Evolutionary conservation across 2,888 invertebrate genomes (phyloP).

Genomic region (Leucozona laternaria): DNA sequence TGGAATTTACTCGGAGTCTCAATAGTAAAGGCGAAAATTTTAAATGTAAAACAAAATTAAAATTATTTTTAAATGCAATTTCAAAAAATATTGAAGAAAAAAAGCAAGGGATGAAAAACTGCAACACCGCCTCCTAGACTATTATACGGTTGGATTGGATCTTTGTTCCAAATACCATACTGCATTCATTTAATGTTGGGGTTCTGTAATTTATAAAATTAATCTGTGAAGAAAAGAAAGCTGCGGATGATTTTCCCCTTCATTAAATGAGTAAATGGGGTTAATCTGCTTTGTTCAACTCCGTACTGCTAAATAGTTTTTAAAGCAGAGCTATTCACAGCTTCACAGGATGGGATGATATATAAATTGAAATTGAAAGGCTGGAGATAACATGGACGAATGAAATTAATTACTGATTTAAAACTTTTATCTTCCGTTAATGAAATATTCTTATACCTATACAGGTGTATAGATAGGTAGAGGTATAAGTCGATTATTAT

Average conservation of each 20-base stretch:
- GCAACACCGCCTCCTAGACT: neutral
- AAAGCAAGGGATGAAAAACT: too few species aligned
- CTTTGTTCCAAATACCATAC: conserved; percentile 8
- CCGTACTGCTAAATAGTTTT: conserved; percentile 17
- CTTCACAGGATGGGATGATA: neutral
- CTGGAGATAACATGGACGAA: neutral
- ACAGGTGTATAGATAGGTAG: too few species aligned
- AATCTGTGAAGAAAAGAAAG: conserved; percentile 13
- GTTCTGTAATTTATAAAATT: conserved; percentile 31
- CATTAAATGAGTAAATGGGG: conserved; percentile 24
- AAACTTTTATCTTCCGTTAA: neutral
- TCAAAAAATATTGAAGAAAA: too few species aligned
- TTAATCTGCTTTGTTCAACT: conserved; percentile 21
- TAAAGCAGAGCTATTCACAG: neutral
- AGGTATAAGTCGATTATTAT: neutral
- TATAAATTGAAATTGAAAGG: neutral
- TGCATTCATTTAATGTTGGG: conserved; percentile 1
- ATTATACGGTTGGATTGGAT: neutral
- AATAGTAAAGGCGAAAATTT: too few species aligned
- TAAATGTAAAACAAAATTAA: too few species aligned
- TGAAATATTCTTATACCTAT: neutral
- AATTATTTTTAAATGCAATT: too few species aligned
- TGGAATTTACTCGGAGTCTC: too few species aligned
- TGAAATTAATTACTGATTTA: neutral
- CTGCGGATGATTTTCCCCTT: conserved; percentile 23